Conservation (phyloP, 2,797 vertebrate species). For the Pagetopsis macropterus region DNA sequence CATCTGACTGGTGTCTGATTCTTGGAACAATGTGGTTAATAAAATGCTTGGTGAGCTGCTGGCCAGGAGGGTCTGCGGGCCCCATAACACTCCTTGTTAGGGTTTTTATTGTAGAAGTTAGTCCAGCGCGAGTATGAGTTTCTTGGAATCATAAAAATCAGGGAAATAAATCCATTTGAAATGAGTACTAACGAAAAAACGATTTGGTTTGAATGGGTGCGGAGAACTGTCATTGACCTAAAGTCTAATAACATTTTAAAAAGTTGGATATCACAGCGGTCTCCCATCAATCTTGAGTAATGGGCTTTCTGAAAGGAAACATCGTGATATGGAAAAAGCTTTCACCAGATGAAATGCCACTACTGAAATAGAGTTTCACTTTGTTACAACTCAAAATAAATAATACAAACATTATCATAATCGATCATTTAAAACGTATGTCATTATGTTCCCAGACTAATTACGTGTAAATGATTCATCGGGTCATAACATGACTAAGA, state of each 20-base stretch:
- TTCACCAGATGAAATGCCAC: not conserved
- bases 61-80: not conserved
- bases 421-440: slow-evolving; percentile 20
- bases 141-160: not conserved
- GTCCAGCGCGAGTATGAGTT: not conserved
- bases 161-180: not conserved
- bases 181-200: not conserved
- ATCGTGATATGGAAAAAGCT: not conserved
- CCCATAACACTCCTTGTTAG: not conserved
- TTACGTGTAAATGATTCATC: slow-evolving; percentile 27
- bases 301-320: slow-evolving; percentile 4
- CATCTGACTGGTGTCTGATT: slow-evolving; percentile 19
- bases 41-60: not conserved
- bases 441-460: slow-evolving; percentile 30
- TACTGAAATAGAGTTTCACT: not conserved
- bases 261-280: slow-evolving; percentile 4
- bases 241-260: not conserved
- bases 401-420: slow-evolving; percentile 1
- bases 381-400: not conserved
- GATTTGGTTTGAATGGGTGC: slow-evolving; percentile 5
- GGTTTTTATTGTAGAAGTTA: not conserved
- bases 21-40: slow-evolving; percentile 14
- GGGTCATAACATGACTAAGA: slow-evolving; percentile 22
- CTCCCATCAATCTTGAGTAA: slow-evolving; percentile 1
- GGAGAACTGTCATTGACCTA: slow-evolving; percentile 1